phyloP scores from a whole-genome alignment of 2,797 vertebrate genomes.

The Etheostoma nigrum region DNA sequence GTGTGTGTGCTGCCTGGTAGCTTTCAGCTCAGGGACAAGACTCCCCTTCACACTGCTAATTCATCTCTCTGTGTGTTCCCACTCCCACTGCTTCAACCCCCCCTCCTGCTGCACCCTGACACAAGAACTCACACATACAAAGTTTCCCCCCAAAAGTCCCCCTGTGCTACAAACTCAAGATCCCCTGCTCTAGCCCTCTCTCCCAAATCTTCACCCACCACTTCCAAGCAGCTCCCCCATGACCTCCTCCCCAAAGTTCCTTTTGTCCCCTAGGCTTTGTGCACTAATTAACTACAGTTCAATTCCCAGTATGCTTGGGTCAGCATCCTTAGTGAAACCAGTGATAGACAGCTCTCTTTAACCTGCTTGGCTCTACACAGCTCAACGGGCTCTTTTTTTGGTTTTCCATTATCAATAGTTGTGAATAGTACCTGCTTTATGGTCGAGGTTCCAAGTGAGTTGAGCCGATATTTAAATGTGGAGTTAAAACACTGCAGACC shows the following conservation, averaged over 20 bases:
- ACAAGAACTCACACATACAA: constrained; percentile 61
- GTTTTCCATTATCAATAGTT: too few species aligned
- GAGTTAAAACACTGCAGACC: too few species aligned
- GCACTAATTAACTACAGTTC: constrained; percentile 85
- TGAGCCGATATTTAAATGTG: too few species aligned
- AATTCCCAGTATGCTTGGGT: constrained; percentile 83
- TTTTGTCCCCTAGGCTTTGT: constrained; percentile 78
- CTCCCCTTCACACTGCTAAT: constrained; percentile 79
- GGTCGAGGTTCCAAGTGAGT: too few species aligned
- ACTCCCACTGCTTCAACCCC: constrained; percentile 44
- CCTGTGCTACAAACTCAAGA: constrained; percentile 50
- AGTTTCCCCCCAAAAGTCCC: constrained; percentile 29
- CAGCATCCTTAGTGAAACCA: constrained; percentile 66
- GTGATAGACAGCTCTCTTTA: constrained; percentile 75
- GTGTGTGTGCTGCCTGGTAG: constrained; percentile 46
- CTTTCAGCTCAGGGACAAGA: constrained; percentile 72
- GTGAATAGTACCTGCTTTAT: too few species aligned
- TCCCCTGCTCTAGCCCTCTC: constrained; percentile 15
- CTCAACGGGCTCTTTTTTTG: too few species aligned
- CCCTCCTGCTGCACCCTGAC: constrained; percentile 26
- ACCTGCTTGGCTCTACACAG: constrained; percentile 4
- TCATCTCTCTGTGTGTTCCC: constrained; percentile 66
- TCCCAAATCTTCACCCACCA: constrained; percentile 15
- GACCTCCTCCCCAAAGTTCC: constrained; percentile 50
- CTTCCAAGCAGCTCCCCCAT: constrained; percentile 37